A percentile compares a stretch with the other conserved stretches of the same genome.
Conservation (phyloP, 2,113 vertebrate species). For the Bostrychus sinensis region DNA sequence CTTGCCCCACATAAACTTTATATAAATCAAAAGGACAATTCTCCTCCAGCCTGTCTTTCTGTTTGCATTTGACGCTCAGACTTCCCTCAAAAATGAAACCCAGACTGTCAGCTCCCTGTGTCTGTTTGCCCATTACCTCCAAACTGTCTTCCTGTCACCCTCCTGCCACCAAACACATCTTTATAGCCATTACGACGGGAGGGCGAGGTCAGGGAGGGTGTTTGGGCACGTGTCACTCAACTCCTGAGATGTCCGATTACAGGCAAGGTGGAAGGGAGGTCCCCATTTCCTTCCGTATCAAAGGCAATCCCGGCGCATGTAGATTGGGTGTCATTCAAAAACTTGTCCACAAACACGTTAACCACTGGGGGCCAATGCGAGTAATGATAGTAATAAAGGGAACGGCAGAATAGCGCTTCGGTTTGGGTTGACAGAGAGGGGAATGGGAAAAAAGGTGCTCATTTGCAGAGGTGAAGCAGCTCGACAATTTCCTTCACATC, state of each 20-base stretch:
- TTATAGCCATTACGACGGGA: constrained; percentile 42
- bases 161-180: constrained; percentile 45
- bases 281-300: constrained; percentile 57
- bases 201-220: constrained; percentile 39
- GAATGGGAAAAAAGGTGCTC: constrained; percentile 77
- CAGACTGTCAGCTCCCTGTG: constrained; percentile 1
- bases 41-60: too few species aligned
- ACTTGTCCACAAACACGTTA: constrained; percentile 78
- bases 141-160: constrained; percentile 41
- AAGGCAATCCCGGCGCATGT: constrained; percentile 67
- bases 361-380: constrained; percentile 56
- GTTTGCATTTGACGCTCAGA: too few species aligned
- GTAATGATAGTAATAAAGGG: constrained; percentile 78
- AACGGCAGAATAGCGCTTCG: constrained; percentile 67
- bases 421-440: constrained; percentile 68
- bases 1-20: too few species aligned
- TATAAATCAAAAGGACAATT: too few species aligned
- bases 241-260: constrained; percentile 71
- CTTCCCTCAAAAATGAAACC: too few species aligned
- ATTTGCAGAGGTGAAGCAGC: constrained; percentile 76
- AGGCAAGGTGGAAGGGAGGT: constrained; percentile 41
- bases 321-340: constrained; percentile 81
- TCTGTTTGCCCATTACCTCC: constrained; percentile 47
- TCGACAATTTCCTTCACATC: constrained; percentile 77
- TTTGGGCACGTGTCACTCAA: constrained; percentile 48